Evolutionary conservation across 2,113 vertebrate genomes (phyloP).

Genomic region (Xiphophorus couchianus): DNA sequence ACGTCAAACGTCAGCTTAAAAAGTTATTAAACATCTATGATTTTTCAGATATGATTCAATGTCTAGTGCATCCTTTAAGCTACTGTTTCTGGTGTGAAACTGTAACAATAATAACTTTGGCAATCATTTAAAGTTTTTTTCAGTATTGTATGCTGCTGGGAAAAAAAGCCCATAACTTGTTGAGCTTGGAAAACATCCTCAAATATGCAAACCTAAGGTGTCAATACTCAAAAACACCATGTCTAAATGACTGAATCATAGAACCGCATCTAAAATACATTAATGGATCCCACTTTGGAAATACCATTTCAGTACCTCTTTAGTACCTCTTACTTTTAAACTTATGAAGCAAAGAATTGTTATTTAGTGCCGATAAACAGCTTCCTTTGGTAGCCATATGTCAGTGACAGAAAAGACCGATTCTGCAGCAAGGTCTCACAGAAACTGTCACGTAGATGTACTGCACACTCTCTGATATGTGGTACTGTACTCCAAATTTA

Average conservation of each 20-base stretch:
- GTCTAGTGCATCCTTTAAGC: not conserved
- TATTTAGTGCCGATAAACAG: not conserved
- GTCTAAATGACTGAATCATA: not conserved
- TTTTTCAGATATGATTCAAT: not conserved
- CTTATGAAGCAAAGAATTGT: not conserved
- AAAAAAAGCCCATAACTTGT: not conserved
- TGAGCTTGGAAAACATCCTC: too few species aligned
- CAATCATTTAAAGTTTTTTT: not conserved
- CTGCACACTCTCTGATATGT: not conserved
- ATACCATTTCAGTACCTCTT: not conserved
- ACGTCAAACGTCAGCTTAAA: not conserved
- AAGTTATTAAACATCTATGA: not conserved
- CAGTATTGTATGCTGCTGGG: not conserved
- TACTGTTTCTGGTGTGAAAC: not conserved
- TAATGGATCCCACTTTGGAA: too few species aligned
- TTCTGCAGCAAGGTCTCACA: not conserved
- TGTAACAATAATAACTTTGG: not conserved
- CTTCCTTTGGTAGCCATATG: not conserved
- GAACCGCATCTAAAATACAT: not conserved
- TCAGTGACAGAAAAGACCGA: not conserved
- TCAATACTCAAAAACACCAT: not conserved
- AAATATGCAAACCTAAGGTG: not conserved
- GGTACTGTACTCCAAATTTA: not conserved
- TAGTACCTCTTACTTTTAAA: not conserved
- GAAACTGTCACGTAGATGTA: constrained; percentile 1